Conservation (phyloP, 2,113 vertebrate genomes). For the Ahaetulla prasina region DNA sequence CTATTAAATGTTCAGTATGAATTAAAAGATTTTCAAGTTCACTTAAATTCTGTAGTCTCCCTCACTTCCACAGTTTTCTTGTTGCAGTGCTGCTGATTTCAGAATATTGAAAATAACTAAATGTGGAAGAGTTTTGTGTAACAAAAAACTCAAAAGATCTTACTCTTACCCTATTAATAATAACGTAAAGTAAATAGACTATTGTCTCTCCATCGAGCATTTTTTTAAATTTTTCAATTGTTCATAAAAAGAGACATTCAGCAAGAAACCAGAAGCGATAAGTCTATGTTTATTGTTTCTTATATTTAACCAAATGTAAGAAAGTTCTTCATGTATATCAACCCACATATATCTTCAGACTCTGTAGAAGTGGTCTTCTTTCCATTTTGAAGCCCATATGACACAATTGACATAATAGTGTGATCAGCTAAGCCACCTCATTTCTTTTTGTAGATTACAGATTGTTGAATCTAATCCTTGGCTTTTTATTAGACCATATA, state of each 20-base stretch:
- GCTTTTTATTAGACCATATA: neutral
- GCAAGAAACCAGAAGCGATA: neutral
- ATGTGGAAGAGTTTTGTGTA: neutral
- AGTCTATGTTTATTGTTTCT: neutral
- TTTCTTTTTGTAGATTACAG: neutral
- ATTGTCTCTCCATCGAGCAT: neutral
- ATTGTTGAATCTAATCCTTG: neutral
- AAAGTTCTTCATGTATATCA: neutral
- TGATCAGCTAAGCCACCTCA: neutral
- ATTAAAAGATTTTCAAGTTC: neutral
- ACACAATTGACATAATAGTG: neutral
- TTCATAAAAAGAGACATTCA: neutral
- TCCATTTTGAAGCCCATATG: neutral
- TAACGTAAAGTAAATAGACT: neutral
- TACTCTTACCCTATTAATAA: neutral
- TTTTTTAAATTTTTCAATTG: neutral
- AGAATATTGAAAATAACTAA: neutral
- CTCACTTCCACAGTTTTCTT: neutral
- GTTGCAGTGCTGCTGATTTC: neutral
- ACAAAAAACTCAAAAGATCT: neutral
- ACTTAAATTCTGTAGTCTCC: neutral
- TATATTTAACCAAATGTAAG: neutral
- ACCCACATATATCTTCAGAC: neutral
- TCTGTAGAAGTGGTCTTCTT: neutral
- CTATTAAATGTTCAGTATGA: neutral